phyloP scores from a whole-genome alignment of 2,797 vertebrate genomes.

The Poeciliopsis presidionis region DNA sequence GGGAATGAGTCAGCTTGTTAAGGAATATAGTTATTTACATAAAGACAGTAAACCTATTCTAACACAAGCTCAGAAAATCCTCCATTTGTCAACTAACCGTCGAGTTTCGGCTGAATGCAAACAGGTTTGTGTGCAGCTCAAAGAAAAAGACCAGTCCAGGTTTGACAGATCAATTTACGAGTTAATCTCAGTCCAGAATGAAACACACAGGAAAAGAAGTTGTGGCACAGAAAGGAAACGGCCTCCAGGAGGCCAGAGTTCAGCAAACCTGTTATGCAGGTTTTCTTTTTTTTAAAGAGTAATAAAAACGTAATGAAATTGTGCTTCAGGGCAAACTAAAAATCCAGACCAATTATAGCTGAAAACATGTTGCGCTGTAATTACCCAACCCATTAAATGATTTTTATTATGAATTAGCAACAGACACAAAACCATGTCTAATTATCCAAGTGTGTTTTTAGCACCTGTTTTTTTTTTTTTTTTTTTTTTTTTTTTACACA shows the following conservation, averaged over 20 bases:
- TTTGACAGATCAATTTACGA: constrained; percentile 53
- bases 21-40: background rate
- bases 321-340: background rate
- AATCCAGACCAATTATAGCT: background rate
- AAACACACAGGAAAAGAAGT: constrained; percentile 24
- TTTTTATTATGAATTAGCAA: background rate
- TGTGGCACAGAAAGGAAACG: constrained; percentile 25
- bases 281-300: constrained; percentile 18
- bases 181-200: constrained; percentile 24
- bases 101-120: constrained; percentile 28
- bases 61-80: background rate
- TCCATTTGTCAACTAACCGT: background rate
- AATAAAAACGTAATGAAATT: background rate
- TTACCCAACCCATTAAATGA: background rate
- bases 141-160: constrained; percentile 21
- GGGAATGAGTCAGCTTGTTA: background rate
- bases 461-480: background rate
- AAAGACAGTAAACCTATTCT: constrained; percentile 17
- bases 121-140: constrained; percentile 45
- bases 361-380: background rate
- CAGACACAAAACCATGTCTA: background rate
- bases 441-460: background rate
- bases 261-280: constrained; percentile 24
- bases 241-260: constrained; percentile 35
- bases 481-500: too few species aligned